These are phyloP conservation scores for Apomyelois bistriatella DNA, from an alignment of 2,888 invertebrate species.

Conservation along the genomic window DNA sequence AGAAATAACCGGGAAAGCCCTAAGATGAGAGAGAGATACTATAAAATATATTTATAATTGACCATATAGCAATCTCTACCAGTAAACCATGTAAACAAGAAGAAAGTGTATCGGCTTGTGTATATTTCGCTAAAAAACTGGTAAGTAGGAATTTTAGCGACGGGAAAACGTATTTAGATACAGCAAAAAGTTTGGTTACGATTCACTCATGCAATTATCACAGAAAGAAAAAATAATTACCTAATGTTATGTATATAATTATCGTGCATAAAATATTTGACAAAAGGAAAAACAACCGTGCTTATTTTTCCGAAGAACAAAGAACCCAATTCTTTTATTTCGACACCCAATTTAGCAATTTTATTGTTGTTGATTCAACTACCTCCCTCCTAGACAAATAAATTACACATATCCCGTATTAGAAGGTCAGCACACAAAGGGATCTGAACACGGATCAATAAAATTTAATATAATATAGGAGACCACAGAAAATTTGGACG, in stretches of 20 bases:
- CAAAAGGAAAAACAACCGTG: background rate
- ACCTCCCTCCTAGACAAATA: slow-evolving; percentile 9
- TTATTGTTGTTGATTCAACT: slow-evolving; percentile 12
- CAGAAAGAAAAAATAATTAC: background rate
- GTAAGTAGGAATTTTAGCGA: too few species aligned
- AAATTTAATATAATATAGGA: background rate
- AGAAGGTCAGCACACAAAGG: background rate
- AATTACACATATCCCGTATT: background rate
- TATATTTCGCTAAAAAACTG: too few species aligned
- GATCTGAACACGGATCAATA: background rate
- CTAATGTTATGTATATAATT: background rate
- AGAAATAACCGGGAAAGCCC: too few species aligned
- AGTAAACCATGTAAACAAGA: too few species aligned
- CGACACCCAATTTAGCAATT: slow-evolving; percentile 10
- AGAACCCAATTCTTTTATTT: slow-evolving; percentile 5
- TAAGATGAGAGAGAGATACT: too few species aligned
- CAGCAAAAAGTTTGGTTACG: too few species aligned
- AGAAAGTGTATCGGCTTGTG: too few species aligned
- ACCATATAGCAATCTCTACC: too few species aligned
- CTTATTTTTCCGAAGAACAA: background rate
- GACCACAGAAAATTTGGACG: too few species aligned
- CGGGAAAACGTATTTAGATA: too few species aligned
- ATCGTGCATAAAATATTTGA: background rate
- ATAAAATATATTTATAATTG: too few species aligned
- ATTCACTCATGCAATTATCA: too few species aligned